Evolutionary conservation across 2,888 invertebrate genomes (phyloP), one percentile per base, ranked within the genome.

Genomic region (Drosophila yooni): DNA sequence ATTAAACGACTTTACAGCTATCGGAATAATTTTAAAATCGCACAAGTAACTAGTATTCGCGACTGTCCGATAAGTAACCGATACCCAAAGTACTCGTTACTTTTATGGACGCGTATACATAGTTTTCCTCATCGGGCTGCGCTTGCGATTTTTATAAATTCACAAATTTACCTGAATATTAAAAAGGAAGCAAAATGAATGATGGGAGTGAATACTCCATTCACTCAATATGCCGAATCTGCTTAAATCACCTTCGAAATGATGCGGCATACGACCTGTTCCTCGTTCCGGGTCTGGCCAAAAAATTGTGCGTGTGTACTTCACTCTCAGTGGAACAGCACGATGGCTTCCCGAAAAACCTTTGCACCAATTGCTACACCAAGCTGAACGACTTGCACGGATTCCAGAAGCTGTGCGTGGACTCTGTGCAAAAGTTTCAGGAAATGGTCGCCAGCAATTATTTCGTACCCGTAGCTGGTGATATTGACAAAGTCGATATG

Each of bases 141-240:
- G 61, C 43, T 66, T 27, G 25, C 63, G 46, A 31, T 61, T 72
- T 69, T 61, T 46, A 52, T 43, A 25, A 54, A 50, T 21, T 52
- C 7, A 8, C 27, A 57, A 46, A 27, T 34, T 43, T 48, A 27
- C 56, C 59, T 36, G 25, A 61, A 63, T 43, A 27, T 34, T 52
- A 36, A 33, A 29, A 38, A 13, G 53, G 18, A 25, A 40, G 8
- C 60, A 79, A 76, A 66, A 85, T 92, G 80, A 67, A 81, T 40
- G 74, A 66, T 40, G 62, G 66, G 31, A 74, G 73, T 66, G 72
- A 75, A 34, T 82, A 70, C 68, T 78, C 82, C 76, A 85, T 91
- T 57, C 77, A 92, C 56, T 82, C 91, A 57, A 82, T 91, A 69
- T 92, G 92, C 66, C 93, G 93, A 40, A 90, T 92, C 48, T 92